phyloP scores from a whole-genome alignment of 2,888 invertebrate genomes.

The Buathra laborator region DNA sequence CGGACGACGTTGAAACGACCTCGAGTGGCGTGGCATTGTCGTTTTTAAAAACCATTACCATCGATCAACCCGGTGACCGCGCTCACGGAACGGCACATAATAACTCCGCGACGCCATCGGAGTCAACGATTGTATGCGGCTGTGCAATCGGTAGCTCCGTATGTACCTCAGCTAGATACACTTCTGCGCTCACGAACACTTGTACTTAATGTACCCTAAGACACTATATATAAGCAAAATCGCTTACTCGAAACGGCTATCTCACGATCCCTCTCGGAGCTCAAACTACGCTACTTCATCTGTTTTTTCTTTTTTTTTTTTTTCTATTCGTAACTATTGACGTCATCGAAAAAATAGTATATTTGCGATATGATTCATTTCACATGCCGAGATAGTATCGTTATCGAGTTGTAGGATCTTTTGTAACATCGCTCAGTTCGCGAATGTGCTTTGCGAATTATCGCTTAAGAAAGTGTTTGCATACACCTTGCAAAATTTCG shows the following conservation, averaged over 20 bases:
- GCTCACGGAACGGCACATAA: slow-evolving; percentile 23
- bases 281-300: slow-evolving; percentile 30
- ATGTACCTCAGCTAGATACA: slow-evolving; percentile 11
- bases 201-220: slow-evolving; percentile 50
- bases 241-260: slow-evolving; percentile 58
- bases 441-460: background rate
- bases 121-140: slow-evolving; percentile 48
- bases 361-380: slow-evolving; percentile 22
- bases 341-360: slow-evolving; percentile 21
- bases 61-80: slow-evolving; percentile 68
- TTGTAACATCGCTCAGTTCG: slow-evolving; percentile 1
- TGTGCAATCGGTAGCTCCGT: slow-evolving; percentile 63
- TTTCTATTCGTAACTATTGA: slow-evolving; percentile 9
- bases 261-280: slow-evolving; percentile 58
- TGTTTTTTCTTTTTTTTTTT: background rate
- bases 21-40: slow-evolving; percentile 68
- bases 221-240: slow-evolving; percentile 40
- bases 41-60: slow-evolving; percentile 69
- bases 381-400: background rate
- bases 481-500: background rate
- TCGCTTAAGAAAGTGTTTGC: background rate
- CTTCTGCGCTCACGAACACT: slow-evolving; percentile 57
- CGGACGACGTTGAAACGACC: slow-evolving; percentile 54
- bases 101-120: slow-evolving; percentile 10
- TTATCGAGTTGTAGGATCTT: slow-evolving; percentile 4